These are phyloP conservation scores for Cyanoliseus patagonus DNA, from an alignment of 2,113 vertebrate genomes.

Conservation along the genomic window DNA sequence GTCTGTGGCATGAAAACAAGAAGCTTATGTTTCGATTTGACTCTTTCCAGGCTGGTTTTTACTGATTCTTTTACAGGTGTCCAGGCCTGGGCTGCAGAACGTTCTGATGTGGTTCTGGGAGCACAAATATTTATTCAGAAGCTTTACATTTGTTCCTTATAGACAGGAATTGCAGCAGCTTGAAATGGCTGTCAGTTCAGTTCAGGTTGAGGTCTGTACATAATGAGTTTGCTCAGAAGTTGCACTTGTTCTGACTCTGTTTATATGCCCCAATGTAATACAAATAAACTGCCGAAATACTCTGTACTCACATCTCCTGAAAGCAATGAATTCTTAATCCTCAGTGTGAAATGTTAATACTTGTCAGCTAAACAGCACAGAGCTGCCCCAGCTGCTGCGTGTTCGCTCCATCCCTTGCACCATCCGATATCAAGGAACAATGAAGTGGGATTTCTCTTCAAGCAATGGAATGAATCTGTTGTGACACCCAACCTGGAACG, in stretches of 20 bases:
- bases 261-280: not conserved
- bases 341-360: not conserved
- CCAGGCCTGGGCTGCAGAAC: not conserved
- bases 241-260: not conserved
- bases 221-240: not conserved
- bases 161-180: not conserved
- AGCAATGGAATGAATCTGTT: not conserved
- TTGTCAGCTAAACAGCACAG: not conserved
- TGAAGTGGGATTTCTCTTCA: not conserved
- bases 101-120: not conserved
- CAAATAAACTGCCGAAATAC: not conserved
- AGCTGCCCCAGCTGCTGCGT: not conserved
- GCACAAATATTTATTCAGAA: not conserved
- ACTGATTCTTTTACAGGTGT: not conserved
- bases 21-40: not conserved
- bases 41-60: not conserved
- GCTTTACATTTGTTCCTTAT: not conserved
- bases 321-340: not conserved
- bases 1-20: not conserved
- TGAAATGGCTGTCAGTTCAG: not conserved
- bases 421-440: accelerated
- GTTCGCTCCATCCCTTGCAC: not conserved
- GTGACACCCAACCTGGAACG: not conserved
- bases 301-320: not conserved
- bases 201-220: not conserved